Conservation (phyloP, 2,113 vertebrate species). For the Apeltes quadracus region DNA sequence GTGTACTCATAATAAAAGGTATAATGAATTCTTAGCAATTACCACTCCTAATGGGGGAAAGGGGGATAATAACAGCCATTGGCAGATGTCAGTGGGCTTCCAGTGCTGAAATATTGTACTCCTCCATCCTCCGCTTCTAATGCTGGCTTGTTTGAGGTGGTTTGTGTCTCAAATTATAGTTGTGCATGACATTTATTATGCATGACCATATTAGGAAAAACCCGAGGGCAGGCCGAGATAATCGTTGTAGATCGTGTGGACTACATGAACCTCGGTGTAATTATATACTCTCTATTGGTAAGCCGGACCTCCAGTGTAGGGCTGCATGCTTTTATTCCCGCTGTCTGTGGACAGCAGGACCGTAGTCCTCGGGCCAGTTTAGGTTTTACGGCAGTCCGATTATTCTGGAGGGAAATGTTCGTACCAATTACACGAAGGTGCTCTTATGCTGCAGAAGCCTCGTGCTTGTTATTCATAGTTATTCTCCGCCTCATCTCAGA, state of each 20-base stretch:
- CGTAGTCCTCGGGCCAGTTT: not conserved
- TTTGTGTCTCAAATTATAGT: not conserved
- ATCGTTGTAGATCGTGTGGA: not conserved
- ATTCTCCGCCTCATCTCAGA: constrained; percentile 57
- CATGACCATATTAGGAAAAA: not conserved
- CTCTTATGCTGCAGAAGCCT: constrained; percentile 1
- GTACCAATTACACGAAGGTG: constrained; percentile 8
- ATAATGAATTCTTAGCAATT: constrained; percentile 5
- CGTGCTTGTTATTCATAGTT: constrained; percentile 34
- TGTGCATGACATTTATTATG: not conserved
- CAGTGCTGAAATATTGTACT: not conserved
- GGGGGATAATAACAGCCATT: not conserved
- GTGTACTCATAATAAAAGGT: not conserved
- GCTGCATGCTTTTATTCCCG: not conserved
- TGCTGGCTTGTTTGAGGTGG: not conserved
- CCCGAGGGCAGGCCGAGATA: not conserved
- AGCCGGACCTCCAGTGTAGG: constrained; percentile 1
- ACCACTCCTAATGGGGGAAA: not conserved
- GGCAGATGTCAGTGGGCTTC: not conserved
- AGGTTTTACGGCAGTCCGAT: not conserved
- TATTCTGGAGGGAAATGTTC: constrained; percentile 23
- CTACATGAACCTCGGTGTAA: not conserved
- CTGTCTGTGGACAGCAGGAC: not conserved
- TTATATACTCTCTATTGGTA: constrained; percentile 13
- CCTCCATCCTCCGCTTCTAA: too few relatives aligned